These are phyloP conservation scores for Campaea margaritaria DNA, from an alignment of 2,888 invertebrate species.

Conservation along the genomic window DNA sequence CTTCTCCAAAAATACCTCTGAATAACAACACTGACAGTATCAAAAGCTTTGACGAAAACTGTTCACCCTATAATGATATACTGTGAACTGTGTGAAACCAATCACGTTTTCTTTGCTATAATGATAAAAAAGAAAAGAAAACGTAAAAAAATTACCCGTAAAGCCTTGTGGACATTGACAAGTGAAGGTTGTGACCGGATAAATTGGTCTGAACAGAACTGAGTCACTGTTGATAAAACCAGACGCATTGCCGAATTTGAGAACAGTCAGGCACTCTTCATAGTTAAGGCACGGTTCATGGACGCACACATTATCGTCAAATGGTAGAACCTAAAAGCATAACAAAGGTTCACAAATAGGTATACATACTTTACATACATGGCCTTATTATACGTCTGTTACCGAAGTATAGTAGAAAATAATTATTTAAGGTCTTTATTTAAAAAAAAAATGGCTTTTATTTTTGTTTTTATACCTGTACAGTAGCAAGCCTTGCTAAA, in stretches of 20 bases:
- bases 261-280: conserved; percentile 95
- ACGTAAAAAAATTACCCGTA: conserved; percentile 85
- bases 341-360: neutral
- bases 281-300: conserved; percentile 97
- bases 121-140: neutral
- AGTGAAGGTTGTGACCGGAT: conserved; percentile 96
- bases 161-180: conserved; percentile 97
- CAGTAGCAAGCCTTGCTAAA: conserved; percentile 93
- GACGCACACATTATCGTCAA: conserved; percentile 98
- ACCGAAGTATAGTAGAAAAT: neutral
- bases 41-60: conserved; percentile 11
- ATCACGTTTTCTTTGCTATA: too few species aligned
- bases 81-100: too few species aligned
- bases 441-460: neutral
- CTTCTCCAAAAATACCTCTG: neutral
- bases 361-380: too few species aligned
- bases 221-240: conserved; percentile 95
- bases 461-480: conserved; percentile 84
- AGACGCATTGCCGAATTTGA: conserved; percentile 97
- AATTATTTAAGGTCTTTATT: neutral
- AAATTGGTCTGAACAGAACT: conserved; percentile 96
- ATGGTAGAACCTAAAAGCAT: conserved; percentile 90
- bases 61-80: neutral
- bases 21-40: neutral
- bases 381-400: too few species aligned